Evolutionary conservation across 2,113 vertebrate species (phyloP).

Genomic region (Cnemophilus loriae): DNA sequence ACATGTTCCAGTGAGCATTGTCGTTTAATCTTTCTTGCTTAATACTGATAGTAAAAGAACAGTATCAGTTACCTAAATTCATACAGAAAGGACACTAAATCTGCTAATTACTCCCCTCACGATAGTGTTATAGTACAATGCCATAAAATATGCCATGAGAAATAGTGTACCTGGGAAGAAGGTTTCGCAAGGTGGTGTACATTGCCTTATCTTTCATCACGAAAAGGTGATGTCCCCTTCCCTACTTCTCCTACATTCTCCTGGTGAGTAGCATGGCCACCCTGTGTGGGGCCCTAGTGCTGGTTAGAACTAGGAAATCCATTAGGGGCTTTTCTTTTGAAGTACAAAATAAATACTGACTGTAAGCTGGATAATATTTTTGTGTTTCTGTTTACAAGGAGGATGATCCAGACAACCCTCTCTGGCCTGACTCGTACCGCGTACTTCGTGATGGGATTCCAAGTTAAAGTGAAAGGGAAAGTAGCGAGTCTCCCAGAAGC

Average conservation of each 20-base stretch:
- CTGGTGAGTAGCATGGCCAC: rapidly evolving
- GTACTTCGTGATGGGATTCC: slow-evolving; percentile 89
- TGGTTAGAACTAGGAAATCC: background rate
- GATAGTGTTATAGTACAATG: background rate
- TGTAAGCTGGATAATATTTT: background rate
- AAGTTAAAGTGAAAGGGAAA: slow-evolving; percentile 83
- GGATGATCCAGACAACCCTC: slow-evolving; percentile 73
- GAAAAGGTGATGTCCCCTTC: background rate
- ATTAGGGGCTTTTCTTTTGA: background rate
- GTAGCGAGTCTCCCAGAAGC: slow-evolving; percentile 76
- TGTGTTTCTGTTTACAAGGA: slow-evolving; percentile 71
- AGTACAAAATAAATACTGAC: background rate
- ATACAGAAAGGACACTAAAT: background rate
- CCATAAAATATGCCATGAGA: background rate
- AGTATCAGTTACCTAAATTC: background rate
- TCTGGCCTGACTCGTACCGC: slow-evolving; percentile 74
- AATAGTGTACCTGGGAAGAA: background rate
- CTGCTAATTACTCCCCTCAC: background rate
- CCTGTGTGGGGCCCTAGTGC: background rate
- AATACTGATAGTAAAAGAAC: background rate
- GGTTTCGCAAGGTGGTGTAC: background rate
- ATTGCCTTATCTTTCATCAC: background rate
- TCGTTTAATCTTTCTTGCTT: background rate
- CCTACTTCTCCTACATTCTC: rapidly evolving
- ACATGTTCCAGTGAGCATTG: background rate